Conservation (phyloP, 1,140 invertebrate genomes). For the Coboldia fuscipes region DNA sequence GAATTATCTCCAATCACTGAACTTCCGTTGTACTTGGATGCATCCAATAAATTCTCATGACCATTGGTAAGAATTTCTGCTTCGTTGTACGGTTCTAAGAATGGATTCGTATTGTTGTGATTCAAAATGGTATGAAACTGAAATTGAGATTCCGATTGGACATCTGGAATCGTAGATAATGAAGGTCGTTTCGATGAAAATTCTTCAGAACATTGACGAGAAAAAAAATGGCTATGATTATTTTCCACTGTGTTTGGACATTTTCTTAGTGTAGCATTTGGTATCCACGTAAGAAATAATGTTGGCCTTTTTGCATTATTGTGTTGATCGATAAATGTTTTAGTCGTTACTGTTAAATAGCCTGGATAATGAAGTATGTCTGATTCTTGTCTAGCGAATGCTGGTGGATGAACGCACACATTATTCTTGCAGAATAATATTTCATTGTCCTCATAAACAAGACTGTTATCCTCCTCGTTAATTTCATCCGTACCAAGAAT, state of each 20-base stretch:
- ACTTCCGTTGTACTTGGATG: neutral
- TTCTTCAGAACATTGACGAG: neutral
- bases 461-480: conserved; percentile 31
- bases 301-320: conserved; percentile 51
- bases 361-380: conserved; percentile 78
- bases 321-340: conserved; percentile 44
- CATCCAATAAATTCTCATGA: no score
- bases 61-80: neutral
- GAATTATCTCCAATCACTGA: conserved; percentile 21
- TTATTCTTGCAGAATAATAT: conserved; percentile 80
- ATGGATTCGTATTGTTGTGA: conserved; percentile 5
- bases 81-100: conserved; percentile 3
- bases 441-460: conserved; percentile 56
- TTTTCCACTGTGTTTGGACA: conserved; percentile 60
- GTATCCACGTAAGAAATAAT: conserved; percentile 80
- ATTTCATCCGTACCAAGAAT: conserved; percentile 42
- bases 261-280: conserved; percentile 70
- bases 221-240: no score
- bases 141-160: no score
- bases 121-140: no score
- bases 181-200: no score
- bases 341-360: conserved; percentile 70
- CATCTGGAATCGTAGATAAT: no score
- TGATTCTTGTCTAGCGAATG: conserved; percentile 48
- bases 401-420: conserved; percentile 86